Evolutionary conservation across 2,113 vertebrate genomes (phyloP), one percentile per base, ranked within the genome.

Genomic region (Festucalex cinctus): DNA sequence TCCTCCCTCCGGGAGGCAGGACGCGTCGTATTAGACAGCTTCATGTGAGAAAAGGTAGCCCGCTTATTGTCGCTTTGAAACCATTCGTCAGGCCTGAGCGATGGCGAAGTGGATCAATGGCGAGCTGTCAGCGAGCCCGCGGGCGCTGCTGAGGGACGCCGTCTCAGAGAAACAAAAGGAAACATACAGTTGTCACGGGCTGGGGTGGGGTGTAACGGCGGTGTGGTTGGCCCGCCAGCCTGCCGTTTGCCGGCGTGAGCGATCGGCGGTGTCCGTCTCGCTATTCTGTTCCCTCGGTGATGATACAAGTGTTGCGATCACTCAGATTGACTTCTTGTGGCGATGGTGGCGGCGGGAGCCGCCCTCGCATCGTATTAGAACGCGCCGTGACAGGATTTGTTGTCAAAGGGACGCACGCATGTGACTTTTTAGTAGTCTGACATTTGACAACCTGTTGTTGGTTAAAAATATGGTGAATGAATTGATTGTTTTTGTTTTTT

Each of bases 21-120:
- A 9, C 3, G 1, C 9, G 19, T 22, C 4, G 22, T 66, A 80
- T 83, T 78, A 79, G 77, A 77, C 71, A 71, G 76, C 71, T 26
- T 35, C 68, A 77, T 88, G 85, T 83, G 75, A 71, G 80, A 65
- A 57, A 43, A 74, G 80, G 84, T 88, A 88, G 84, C 79, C 78
- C 72, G 76, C 76, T 82, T 81, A 80, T 81, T 87, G 77, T 82
- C 78, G 71, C 67, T 70, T 87, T 73, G 66, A 76, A 82, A 79
- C 75, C 79, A 80, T 88, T 85, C 77, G 75, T 87, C 85, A 82
- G 75, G 76, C 66, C 77, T 82, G 86, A 89, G 83, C 65, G 84
- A 88, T 81, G 86, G 75, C 74, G 85, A 90, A 80, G 79, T 78
- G 80, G 88, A 88, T 89, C 86, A 79, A 88, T 90, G 73, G 24